Evolutionary conservation across 1,140 invertebrate species (phyloP).

Genomic region (Ceratosolen fusciceps): DNA sequence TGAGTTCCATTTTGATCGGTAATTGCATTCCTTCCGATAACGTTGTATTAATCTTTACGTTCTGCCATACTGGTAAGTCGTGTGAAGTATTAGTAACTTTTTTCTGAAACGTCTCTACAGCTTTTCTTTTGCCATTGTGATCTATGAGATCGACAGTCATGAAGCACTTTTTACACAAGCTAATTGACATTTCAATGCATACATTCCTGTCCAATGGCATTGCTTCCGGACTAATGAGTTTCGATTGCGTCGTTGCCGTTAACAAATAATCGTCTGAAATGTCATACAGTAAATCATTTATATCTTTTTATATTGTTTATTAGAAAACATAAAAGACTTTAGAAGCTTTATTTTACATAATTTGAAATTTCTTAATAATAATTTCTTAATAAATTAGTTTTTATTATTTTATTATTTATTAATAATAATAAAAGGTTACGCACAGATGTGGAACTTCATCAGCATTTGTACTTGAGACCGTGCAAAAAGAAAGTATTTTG

Average conservation of each 20-base stretch:
- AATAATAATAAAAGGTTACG: slow-evolving; percentile 14
- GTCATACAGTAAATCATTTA: not conserved
- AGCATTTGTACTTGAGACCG: not conserved
- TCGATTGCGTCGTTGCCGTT: slow-evolving; percentile 18
- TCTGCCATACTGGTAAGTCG: slow-evolving; percentile 28
- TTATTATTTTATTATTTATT: not conserved
- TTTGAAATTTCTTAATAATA: not conserved
- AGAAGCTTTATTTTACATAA: no score
- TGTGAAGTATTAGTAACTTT: not conserved
- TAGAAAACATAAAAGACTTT: not conserved
- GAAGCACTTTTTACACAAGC: slow-evolving; percentile 33
- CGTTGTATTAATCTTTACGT: slow-evolving; percentile 30
- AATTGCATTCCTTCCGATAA: not conserved
- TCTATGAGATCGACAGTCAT: slow-evolving; percentile 27
- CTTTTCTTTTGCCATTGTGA: not conserved
- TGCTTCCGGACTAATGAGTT: slow-evolving; percentile 31
- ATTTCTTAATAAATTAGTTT: not conserved
- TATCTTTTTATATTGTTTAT: not conserved
- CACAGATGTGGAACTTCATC: slow-evolving; percentile 43
- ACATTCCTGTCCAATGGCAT: slow-evolving; percentile 16
- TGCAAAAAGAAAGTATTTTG: slow-evolving; percentile 20
- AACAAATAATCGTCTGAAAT: slow-evolving; percentile 37
- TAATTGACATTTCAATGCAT: slow-evolving; percentile 42
- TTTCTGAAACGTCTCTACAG: not conserved
- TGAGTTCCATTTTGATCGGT: slow-evolving; percentile 30